phyloP scores from a whole-genome alignment of 2,888 invertebrate species.

The Gryllus longicercus region DNA sequence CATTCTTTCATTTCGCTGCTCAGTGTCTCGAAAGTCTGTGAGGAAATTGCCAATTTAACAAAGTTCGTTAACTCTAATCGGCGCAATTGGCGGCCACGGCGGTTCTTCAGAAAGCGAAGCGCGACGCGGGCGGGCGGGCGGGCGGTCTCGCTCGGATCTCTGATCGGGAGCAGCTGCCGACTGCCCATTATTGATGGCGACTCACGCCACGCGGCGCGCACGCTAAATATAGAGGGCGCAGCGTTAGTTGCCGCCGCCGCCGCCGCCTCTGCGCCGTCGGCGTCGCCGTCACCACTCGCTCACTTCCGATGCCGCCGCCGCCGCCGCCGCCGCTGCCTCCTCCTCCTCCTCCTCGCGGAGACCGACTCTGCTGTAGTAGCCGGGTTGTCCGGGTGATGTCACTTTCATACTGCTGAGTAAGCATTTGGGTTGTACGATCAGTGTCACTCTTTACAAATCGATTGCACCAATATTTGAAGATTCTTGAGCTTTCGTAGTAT shows the following conservation, averaged over 20 bases:
- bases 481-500: too few relatives aligned
- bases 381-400: too few relatives aligned
- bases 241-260: background rate
- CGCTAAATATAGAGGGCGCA: background rate
- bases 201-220: background rate
- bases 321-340: background rate
- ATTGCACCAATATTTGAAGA: too few relatives aligned
- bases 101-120: background rate
- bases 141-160: background rate
- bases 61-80: conserved; percentile 17
- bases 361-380: background rate
- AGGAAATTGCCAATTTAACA: conserved; percentile 8
- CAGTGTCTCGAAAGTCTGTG: background rate
- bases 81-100: background rate
- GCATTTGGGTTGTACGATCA: too few relatives aligned
- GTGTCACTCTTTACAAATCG: too few relatives aligned
- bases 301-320: background rate
- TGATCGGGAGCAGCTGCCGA: conserved; percentile 3
- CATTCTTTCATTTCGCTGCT: too few relatives aligned
- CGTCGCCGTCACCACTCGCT: background rate
- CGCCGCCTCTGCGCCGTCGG: background rate
- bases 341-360: too few relatives aligned
- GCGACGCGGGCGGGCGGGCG: background rate
- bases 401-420: too few relatives aligned
- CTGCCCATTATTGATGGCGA: background rate